Evolutionary conservation across 2,797 vertebrate genomes (phyloP).

Genomic region (Phoebastria nigripes): DNA sequence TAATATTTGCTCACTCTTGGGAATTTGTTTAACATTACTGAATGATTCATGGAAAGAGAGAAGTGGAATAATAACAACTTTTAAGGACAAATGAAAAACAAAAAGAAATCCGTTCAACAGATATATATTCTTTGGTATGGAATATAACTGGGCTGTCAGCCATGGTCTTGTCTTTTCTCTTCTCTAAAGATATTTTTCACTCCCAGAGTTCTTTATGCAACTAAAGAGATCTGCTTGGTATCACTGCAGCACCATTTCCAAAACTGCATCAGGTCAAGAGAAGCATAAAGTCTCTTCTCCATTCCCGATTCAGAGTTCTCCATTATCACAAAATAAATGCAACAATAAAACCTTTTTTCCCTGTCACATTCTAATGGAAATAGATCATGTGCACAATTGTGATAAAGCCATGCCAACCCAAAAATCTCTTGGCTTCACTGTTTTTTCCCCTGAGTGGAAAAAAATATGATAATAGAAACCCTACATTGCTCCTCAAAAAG

Average conservation of each 20-base stretch:
- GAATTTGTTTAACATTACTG: not conserved
- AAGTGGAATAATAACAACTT: not conserved
- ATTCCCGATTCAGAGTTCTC: not conserved
- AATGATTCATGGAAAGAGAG: constrained; percentile 23
- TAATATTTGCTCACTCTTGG: constrained; percentile 46
- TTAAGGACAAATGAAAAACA: constrained; percentile 1
- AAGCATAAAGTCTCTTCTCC: not conserved
- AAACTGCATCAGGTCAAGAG: not conserved
- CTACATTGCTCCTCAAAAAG: not conserved
- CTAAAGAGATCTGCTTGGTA: not conserved
- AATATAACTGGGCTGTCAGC: not conserved
- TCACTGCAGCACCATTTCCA: not conserved
- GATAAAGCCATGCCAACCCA: not conserved
- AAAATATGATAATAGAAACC: not conserved
- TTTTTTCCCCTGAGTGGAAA: not conserved
- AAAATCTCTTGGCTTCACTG: not conserved
- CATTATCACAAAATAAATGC: not conserved
- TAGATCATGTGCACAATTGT: not conserved
- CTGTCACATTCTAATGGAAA: not conserved
- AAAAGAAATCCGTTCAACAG: not conserved
- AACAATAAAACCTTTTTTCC: not conserved
- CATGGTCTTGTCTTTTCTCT: not conserved
- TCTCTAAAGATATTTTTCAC: not conserved
- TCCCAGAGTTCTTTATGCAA: not conserved
- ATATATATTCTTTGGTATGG: not conserved